A percentile compares a stretch with the other conserved stretches of the same genome.
Evolutionary conservation across 2,888 invertebrate genomes (phyloP).

Genomic region (Acanthopleura granulata): DNA sequence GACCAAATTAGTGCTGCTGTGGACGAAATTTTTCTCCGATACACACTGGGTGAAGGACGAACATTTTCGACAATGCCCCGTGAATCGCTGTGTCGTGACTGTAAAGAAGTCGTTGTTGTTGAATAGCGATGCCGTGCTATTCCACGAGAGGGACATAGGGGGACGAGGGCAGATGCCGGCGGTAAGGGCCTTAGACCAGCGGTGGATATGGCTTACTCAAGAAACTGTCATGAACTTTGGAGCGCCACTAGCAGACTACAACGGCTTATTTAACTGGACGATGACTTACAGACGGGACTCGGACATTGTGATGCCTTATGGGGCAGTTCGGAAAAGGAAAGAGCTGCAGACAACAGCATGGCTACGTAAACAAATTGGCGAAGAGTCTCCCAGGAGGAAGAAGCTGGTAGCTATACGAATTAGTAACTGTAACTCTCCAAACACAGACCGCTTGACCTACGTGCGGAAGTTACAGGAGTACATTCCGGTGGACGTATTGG

Average conservation of each 20-base stretch:
- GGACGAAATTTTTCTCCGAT: constrained; percentile 13
- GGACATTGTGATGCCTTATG: constrained; percentile 2
- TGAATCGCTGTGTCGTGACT: background rate
- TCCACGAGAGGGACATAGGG: background rate
- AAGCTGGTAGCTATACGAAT: constrained; percentile 11
- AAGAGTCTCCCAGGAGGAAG: background rate
- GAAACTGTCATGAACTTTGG: background rate
- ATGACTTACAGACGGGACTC: constrained; percentile 14
- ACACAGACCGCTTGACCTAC: background rate
- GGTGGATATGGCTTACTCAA: constrained; percentile 10
- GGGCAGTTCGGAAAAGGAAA: background rate
- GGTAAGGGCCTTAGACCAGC: background rate
- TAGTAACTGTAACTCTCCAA: background rate
- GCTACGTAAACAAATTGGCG: background rate
- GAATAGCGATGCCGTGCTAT: background rate
- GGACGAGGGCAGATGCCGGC: background rate
- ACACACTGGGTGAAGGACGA: background rate
- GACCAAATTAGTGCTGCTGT: background rate
- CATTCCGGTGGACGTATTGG: constrained; percentile 6
- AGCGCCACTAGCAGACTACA: background rate
- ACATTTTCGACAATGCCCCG: background rate
- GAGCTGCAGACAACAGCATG: background rate
- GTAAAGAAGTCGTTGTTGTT: background rate
- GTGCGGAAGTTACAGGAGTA: background rate
- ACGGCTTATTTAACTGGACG: constrained; percentile 14